Conservation (phyloP, 2,113 vertebrate species). For the Ceuthmochares aereus region DNA sequence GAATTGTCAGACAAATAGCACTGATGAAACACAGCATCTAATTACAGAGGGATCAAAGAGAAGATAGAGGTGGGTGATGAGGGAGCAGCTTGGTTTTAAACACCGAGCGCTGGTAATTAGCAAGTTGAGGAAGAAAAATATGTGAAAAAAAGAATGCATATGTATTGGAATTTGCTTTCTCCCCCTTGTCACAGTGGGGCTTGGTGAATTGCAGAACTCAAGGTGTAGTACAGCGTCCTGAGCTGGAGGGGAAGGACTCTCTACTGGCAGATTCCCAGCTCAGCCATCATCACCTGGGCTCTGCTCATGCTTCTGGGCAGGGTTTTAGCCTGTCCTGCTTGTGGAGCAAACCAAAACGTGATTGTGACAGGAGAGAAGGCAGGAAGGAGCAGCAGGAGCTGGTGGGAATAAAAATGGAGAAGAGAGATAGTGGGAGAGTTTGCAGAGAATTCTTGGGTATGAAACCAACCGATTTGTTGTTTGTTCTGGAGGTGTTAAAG, state of each 20-base stretch:
- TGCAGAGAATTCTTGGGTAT: neutral
- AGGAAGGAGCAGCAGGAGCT: neutral
- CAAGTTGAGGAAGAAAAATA: neutral
- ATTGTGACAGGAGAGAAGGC: neutral
- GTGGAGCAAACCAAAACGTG: neutral
- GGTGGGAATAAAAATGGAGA: neutral
- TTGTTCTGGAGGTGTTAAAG: neutral
- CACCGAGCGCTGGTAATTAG: neutral
- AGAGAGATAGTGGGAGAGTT: neutral
- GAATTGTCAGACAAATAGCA: conserved; percentile 9
- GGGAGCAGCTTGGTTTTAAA: conserved; percentile 17
- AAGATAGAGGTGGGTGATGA: conserved; percentile 2
- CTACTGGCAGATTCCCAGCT: neutral
- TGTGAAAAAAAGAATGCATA: neutral
- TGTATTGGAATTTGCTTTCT: neutral
- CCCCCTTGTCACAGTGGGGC: neutral
- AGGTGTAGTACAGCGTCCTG: neutral
- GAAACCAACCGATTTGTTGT: neutral
- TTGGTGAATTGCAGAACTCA: neutral
- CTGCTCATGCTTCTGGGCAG: neutral
- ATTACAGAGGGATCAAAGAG: conserved; percentile 45
- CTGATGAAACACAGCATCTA: conserved; percentile 38
- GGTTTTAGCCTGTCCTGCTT: neutral
- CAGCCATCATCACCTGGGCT: neutral
- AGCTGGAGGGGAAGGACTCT: neutral